Evolutionary conservation across 1,140 invertebrate species (phyloP), one percentile per base, ranked within the genome.

Genomic region (Apis florea): DNA sequence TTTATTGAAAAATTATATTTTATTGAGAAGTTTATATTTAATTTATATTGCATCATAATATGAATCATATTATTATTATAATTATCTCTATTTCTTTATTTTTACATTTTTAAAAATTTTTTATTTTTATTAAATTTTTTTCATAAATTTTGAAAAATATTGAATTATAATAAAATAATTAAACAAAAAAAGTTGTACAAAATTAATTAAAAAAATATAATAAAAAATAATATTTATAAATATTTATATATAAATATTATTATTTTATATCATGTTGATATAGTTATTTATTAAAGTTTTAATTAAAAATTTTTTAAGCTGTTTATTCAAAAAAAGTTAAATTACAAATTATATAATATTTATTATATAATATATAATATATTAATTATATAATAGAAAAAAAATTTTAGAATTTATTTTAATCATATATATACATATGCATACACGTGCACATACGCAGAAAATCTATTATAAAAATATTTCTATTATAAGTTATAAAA

Each of bases 391-490:
- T 40, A 40, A 40, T 47, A 5, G 19, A 47, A 66, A 19, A 21
- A 49, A 61, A 31, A 24, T 54, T 70, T 9, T 40, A 59, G 31
- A 79, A 79, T 72, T 71, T 72, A 47, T 12, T 64, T 79, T 53
- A 19, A 54, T 64, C 68, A 79, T 72, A 72, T 59, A 40, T 40
- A 5, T 40, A 40, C 2, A 31, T 31, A 31, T 31, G 2, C 26
- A 31, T 31, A 31, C 26, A 31, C 31, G 31, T 2, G 31, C 31
- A 31, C 2, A 31, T 31, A 31, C 31, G 3, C 31, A 31, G 31
- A 24, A 79, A 72, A 79, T 59, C 11, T 51, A 79, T 54, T 64
- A 61, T 79, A 79, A 79, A 79, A 79, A 79, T 79, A 79, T 72
- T 79, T 72, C 21, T 79, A 72, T 49, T 21, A 79, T 72, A 79